Evolutionary conservation across 2,888 invertebrate genomes (phyloP), one percentile per base, ranked within the genome.

Genomic region (Diarsia mendica): DNA sequence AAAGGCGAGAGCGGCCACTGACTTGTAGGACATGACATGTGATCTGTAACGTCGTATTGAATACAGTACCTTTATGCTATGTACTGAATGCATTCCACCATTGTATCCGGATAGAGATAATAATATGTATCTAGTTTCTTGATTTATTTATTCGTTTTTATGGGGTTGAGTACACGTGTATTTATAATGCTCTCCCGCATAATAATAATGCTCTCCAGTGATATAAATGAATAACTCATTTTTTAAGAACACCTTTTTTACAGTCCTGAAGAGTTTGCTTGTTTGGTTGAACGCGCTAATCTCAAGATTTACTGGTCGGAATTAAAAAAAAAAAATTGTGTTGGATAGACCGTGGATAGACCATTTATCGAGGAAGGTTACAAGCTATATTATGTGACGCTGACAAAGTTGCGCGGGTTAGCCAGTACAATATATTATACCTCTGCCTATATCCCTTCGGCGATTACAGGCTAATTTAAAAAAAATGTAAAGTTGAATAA

Each of bases 1-100:
- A 76, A 67, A 80, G 81, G 70, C 84, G 51, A 55, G 51, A 73
- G 33, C 48, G 78, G 75, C 68, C 83, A 77, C 49, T 82, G 72
- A 72, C 58, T 60, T 82, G 64, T 81, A 46, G 44, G 44, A 66
- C 69, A 65, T 71, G 44, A 66, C 69, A 65, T 71, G 48, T 67
- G 82, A 82, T 77, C 53, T 65, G 53, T 55, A 53, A 33, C 53
- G 46, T 51, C 39, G 28, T 55, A 73, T 46, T 70, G 48, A 65
- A 44, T 33, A 44, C 60, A 13, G 51, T 63, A n/a, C 63, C 13
- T 60, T 15, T 39, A 53, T 46, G 60, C 48, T 49, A 48, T 60
- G 67, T 49, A 78, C 49, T 78, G 13, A 6, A 51, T 58, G 28
- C 44, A 49, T 49, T 60, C 51, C 13, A 23, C 51, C 6, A 46